Evolutionary conservation across 1,140 invertebrate genomes (phyloP).

Genomic region (Argopecten irradians): DNA sequence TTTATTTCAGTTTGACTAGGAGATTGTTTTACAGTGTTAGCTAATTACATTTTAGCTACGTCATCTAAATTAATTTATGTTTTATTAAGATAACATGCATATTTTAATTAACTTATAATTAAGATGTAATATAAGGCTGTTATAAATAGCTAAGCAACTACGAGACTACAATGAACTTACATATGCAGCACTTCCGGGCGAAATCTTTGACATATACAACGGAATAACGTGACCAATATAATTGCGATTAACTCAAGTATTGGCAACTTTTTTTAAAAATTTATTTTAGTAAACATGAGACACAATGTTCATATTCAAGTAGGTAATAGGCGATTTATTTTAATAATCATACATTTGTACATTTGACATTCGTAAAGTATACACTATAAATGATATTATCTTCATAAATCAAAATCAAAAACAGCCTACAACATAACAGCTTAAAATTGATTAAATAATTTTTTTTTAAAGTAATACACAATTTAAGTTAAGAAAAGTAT

Average conservation of each 20-base stretch:
- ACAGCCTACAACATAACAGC: too few relatives aligned
- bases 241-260: not conserved
- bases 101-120: not conserved
- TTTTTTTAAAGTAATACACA: too few relatives aligned
- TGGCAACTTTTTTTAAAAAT: not conserved
- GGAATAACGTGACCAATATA: not conserved
- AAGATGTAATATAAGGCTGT: not conserved
- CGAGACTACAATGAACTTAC: not conserved
- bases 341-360: too few relatives aligned
- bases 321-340: too few relatives aligned
- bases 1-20: not conserved
- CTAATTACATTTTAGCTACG: not conserved
- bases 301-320: too few relatives aligned
- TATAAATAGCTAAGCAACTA: not conserved
- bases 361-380: too few relatives aligned
- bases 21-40: not conserved
- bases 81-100: not conserved
- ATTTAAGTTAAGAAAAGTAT: too few relatives aligned
- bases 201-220: not conserved
- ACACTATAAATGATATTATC: too few relatives aligned
- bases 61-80: not conserved
- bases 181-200: not conserved
- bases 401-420: too few relatives aligned
- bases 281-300: not conserved
- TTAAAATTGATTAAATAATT: too few relatives aligned